phyloP scores from a whole-genome alignment of 1,140 invertebrate genomes.

The Cydia strobilella region DNA sequence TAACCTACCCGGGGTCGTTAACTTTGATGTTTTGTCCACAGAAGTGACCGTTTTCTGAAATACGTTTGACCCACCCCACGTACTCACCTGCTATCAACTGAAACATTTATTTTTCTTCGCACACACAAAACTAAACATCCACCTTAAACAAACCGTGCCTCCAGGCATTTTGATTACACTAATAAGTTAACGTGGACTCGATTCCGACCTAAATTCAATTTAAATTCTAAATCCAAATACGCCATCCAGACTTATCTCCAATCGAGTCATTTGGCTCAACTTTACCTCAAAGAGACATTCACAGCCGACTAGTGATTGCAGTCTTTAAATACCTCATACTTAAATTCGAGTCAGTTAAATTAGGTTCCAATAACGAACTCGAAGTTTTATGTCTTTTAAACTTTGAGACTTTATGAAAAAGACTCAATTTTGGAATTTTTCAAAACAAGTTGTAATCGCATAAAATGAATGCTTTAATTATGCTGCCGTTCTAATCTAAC shows the following conservation, averaged over 20 bases:
- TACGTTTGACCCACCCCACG: too few relatives aligned
- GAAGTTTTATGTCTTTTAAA: too few relatives aligned
- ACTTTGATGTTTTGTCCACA: too few relatives aligned
- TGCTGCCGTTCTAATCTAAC: too few relatives aligned
- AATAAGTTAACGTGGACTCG: not conserved
- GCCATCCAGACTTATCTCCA: not conserved
- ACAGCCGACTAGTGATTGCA: not conserved
- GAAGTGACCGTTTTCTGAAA: too few relatives aligned
- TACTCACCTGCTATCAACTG: too few relatives aligned
- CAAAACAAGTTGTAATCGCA: too few relatives aligned
- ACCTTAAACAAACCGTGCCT: not conserved
- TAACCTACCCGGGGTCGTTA: too few relatives aligned
- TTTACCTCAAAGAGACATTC: constrained; percentile 2
- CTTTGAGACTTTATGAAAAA: too few relatives aligned
- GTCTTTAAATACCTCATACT: not conserved
- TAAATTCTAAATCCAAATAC: constrained; percentile 17
- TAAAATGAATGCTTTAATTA: too few relatives aligned
- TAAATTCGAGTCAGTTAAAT: not conserved
- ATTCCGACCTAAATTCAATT: constrained; percentile 7
- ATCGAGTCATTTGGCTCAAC: constrained; percentile 2
- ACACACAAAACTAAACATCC: not conserved
- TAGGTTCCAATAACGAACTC: too few relatives aligned
- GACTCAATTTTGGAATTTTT: too few relatives aligned
- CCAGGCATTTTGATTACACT: constrained; percentile 10
- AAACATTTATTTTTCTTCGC: not conserved